Evolutionary conservation across 2,797 vertebrate species (phyloP).

Genomic region (Xenops minutus): DNA sequence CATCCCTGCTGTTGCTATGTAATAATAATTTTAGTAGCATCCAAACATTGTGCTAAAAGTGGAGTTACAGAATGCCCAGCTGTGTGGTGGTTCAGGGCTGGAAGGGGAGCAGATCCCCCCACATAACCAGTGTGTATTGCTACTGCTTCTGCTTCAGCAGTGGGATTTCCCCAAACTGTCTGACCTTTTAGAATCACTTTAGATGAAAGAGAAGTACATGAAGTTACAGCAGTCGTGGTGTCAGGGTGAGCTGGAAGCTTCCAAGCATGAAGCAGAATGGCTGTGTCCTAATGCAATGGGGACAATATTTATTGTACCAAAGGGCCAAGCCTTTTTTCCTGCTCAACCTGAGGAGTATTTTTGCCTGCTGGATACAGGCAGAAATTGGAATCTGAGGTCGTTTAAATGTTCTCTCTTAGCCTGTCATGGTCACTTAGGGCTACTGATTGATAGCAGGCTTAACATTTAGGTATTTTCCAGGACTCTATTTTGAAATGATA

Average conservation of each 20-base stretch:
- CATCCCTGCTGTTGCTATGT: not conserved
- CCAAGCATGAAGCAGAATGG: not conserved
- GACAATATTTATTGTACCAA: not conserved
- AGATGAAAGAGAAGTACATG: not conserved
- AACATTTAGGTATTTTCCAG: not conserved
- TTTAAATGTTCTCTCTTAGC: not conserved
- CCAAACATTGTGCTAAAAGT: not conserved
- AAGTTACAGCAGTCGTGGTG: not conserved
- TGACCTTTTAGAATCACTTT: not conserved
- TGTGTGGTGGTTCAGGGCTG: not conserved
- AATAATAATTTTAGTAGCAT: not conserved
- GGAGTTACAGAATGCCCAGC: not conserved
- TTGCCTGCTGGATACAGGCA: not conserved
- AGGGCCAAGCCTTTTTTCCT: not conserved
- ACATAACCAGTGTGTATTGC: not conserved
- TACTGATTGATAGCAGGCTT: not conserved
- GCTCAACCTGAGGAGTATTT: not conserved
- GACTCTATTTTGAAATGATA: not conserved
- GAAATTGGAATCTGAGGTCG: not conserved
- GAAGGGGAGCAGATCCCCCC: not conserved
- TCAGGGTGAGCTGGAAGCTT: not conserved
- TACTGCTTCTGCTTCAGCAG: not conserved
- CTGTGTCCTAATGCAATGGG: not conserved
- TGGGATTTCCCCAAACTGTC: not conserved
- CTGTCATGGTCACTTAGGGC: not conserved